Evolutionary conservation across 2,113 vertebrate genomes (phyloP).

Genomic region (Limnothrissa miodon): DNA sequence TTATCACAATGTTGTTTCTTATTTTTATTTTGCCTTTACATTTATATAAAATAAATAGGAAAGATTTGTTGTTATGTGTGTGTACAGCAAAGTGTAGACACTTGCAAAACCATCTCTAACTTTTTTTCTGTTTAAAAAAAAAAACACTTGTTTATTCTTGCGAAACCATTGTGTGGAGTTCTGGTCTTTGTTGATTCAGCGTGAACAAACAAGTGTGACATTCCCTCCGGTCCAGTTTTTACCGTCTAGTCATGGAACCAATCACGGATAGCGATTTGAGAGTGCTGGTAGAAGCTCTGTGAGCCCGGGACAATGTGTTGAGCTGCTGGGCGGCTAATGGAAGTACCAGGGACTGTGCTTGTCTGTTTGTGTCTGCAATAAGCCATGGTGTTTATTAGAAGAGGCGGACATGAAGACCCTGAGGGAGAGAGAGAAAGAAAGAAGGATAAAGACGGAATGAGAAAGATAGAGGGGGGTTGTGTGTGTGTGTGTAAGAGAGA

Average conservation of each 20-base stretch:
- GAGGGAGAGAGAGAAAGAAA: neutral
- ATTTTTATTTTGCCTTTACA: neutral
- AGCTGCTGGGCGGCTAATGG: constrained; percentile 27
- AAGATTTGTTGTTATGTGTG: neutral
- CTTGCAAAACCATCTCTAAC: too few species aligned
- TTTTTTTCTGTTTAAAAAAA: neutral
- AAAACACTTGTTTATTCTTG: neutral
- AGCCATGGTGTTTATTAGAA: constrained; percentile 24
- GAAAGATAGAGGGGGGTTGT: too few species aligned
- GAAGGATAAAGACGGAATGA: neutral
- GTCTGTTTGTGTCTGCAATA: neutral
- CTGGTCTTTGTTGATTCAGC: neutral
- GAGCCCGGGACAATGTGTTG: neutral
- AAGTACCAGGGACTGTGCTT: constrained; percentile 28
- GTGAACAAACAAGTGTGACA: neutral
- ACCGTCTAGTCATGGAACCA: too few species aligned
- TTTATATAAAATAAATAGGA: constrained; percentile 25
- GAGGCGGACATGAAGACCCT: constrained; percentile 16
- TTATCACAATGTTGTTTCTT: neutral
- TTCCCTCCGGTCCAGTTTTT: neutral
- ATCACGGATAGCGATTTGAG: neutral
- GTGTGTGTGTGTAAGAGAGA: neutral
- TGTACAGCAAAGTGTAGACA: neutral
- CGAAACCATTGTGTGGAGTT: neutral
- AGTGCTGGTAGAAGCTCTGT: neutral